phyloP scores from a whole-genome alignment of 92 coral and sea anemone species.

The Epizoanthus rinbou region DNA sequence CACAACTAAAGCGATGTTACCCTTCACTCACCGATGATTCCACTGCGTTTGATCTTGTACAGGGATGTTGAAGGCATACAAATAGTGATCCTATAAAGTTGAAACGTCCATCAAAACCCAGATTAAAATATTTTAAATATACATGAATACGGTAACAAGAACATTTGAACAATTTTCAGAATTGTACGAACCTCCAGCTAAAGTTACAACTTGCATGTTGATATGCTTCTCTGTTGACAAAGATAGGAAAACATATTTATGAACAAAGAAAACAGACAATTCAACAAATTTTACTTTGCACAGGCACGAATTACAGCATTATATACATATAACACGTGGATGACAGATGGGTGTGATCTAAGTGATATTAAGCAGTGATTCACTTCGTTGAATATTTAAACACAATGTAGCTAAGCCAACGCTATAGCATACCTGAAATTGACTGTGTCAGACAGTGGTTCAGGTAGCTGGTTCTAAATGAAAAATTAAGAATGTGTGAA shows the following conservation, averaged over 20 bases:
- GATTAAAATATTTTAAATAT: neutral
- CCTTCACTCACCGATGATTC: conserved; percentile 31
- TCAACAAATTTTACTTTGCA: neutral
- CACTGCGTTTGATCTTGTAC: conserved; percentile 19
- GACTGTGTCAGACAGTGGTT: conserved; percentile 54
- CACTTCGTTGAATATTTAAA: too few species aligned
- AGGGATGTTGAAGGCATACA: conserved; percentile 85
- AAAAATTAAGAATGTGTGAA: neutral
- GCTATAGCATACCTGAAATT: conserved; percentile 68
- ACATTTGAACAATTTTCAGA: neutral
- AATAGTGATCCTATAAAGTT: conserved; percentile 75
- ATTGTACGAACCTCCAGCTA: conserved; percentile 57
- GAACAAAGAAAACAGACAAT: neutral
- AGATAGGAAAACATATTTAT: neutral
- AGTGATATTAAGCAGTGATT: too few species aligned
- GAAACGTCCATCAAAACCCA: neutral
- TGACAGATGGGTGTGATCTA: too few species aligned
- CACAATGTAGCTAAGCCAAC: neutral
- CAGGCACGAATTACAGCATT: too few species aligned
- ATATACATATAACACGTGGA: too few species aligned
- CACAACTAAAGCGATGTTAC: neutral
- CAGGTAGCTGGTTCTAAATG: conserved; percentile 35
- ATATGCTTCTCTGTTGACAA: conserved; percentile 72
- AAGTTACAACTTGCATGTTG: conserved; percentile 94
- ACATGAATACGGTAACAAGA: neutral